These are phyloP conservation scores for Gallinago nigripennis DNA, from an alignment of 2,797 vertebrate species.

Conservation along the genomic window DNA sequence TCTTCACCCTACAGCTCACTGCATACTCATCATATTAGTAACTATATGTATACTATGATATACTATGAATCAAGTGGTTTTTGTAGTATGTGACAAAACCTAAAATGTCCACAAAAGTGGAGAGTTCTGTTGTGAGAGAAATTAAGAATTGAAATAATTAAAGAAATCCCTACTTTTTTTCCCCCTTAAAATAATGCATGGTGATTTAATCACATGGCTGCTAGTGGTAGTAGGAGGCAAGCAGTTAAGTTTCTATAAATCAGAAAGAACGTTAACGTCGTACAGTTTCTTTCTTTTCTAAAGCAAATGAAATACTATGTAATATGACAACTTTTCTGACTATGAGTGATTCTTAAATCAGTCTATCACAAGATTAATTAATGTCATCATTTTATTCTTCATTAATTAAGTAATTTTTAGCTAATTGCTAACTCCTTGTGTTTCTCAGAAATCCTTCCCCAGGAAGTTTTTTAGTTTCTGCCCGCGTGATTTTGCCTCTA, in stretches of 20 bases:
- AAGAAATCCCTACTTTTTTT: background rate
- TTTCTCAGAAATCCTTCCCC: slow-evolving; percentile 14
- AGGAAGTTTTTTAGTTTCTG: background rate
- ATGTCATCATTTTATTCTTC: background rate
- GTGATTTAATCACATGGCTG: background rate
- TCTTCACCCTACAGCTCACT: background rate
- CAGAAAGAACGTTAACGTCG: background rate
- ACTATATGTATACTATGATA: background rate
- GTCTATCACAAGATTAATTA: background rate
- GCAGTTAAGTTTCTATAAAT: background rate
- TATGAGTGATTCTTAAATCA: background rate
- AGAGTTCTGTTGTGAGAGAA: background rate
- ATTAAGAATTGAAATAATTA: background rate
- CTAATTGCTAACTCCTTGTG: background rate
- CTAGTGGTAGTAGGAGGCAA: background rate
- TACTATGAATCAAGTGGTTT: background rate
- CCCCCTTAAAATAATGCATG: background rate
- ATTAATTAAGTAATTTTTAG: slow-evolving; percentile 9
- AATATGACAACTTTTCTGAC: background rate
- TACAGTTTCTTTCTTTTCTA: background rate
- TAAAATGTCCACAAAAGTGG: background rate
- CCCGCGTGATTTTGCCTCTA: background rate
- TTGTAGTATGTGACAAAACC: background rate
- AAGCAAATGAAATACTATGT: background rate
- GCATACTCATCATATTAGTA: background rate